Evolutionary conservation across 2,113 vertebrate species (phyloP).

Genomic region (Proteles cristata): DNA sequence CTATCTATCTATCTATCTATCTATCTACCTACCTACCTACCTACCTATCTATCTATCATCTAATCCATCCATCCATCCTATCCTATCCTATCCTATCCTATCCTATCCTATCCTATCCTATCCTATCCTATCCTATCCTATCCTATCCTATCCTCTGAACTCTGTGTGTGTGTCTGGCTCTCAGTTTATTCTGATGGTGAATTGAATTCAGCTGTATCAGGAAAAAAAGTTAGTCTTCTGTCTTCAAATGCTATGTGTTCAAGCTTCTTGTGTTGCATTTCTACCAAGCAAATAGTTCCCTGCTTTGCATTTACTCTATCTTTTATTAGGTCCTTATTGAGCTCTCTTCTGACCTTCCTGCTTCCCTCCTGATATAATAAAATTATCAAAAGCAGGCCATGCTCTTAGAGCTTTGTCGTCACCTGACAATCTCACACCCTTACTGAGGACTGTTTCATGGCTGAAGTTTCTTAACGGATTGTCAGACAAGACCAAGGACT

Average conservation of each 20-base stretch:
- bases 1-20: too few relatives aligned
- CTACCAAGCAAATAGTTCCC: neutral
- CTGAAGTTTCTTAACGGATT: neutral
- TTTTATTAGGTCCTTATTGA: neutral
- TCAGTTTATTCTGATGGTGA: neutral
- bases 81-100: too few relatives aligned
- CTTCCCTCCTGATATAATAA: neutral
- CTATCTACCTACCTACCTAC: too few relatives aligned
- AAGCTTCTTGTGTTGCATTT: neutral
- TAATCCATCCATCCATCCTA: too few relatives aligned
- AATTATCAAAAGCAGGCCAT: neutral
- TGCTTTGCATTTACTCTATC: neutral
- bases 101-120: too few relatives aligned
- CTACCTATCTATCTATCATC: too few relatives aligned
- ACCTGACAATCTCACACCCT: neutral
- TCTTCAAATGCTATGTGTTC: neutral
- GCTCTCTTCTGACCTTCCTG: neutral
- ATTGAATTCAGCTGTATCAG: neutral
- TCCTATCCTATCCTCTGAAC: neutral
- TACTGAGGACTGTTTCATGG: neutral
- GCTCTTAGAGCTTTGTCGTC: neutral
- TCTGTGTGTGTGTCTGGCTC: neutral
- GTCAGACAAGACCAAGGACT: neutral
- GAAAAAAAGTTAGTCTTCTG: neutral
- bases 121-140: too few relatives aligned